Base-by-base conservation (phyloP, 1,140 invertebrate genomes). In the Drosophila pandora region DNA sequence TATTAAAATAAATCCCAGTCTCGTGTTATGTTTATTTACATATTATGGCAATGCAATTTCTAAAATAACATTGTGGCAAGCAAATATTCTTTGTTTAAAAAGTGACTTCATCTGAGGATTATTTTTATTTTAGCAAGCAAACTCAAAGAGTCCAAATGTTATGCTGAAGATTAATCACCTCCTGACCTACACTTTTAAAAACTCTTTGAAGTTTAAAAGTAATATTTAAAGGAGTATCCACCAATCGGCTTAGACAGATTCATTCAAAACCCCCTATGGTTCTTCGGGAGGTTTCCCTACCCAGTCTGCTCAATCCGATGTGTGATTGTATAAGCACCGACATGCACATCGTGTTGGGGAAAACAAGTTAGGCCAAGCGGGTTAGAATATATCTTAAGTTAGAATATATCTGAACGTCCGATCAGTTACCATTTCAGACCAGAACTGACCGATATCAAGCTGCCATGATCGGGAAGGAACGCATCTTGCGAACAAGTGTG, bases 401-500 rank as follows among this genome's bases (percentile, higher is more conserved):
- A 21, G n/a, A 43, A 47, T 10, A 47, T 23, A 21, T 45, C 7
- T 45, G 10, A 47, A 23, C 41, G 9, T 30, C 17, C 43, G 41
- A 30, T 37, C 17, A 4, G 12, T 12, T 49, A 47, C 3, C 47
- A 68, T 61, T 53, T 41, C 48, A 77, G 55, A 34, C 6, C 0
- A 25, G 8, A 54, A 28, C 8, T 25, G 13, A 7, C 49, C 21
- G 28, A n/a, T 12, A 39, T 50, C 10, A 60, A 28, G 10, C 8
- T 21, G 43, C 13, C 30, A 88, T 88, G 83, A 88, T 88, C 17
- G 79, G 57, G 17, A 88, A 83, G 50, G 53, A 61, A 17, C 83
- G 83, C 5, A 62, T 88, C 22, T 52, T 75, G 0, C 28, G 81
- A 13, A 77, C 64, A 4, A 83, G 84, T 59, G 30, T 70, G 45